Conservation (phyloP, 1,140 invertebrate genomes). For the Aphaenogaster rudis region DNA sequence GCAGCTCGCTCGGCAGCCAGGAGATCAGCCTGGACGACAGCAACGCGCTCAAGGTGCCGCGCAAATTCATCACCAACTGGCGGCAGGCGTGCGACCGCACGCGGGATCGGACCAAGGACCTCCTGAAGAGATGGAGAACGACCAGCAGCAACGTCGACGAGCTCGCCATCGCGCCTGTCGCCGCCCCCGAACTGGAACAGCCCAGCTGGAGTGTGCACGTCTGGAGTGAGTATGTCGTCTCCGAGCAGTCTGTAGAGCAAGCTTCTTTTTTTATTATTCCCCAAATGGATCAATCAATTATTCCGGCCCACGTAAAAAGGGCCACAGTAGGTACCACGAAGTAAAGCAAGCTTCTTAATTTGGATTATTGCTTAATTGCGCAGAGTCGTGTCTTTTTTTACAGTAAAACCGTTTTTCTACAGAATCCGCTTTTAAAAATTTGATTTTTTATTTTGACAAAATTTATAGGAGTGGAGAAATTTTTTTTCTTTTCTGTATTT, state of each 20-base stretch:
- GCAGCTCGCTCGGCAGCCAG: conserved; percentile 77
- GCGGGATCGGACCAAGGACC: conserved; percentile 90
- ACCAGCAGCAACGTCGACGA: conserved; percentile 87
- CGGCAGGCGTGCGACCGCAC: conserved; percentile 91
- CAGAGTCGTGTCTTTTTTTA: no score
- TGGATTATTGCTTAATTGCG: no score
- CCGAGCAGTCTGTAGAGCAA: no score
- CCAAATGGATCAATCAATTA: no score
- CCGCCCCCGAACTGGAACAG: conserved; percentile 74
- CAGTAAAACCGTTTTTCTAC: no score
- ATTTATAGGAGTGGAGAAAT: background rate
- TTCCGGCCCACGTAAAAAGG: no score
- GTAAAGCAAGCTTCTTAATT: no score
- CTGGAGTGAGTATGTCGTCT: conserved; percentile 88
- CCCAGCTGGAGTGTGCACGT: conserved; percentile 91
- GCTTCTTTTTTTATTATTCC: no score
- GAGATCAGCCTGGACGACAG: conserved; percentile 76
- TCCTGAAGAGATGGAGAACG: conserved; percentile 90
- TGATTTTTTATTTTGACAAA: background rate
- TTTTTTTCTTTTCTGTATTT: background rate
- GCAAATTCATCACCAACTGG: conserved; percentile 91
- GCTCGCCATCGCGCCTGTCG: conserved; percentile 74
- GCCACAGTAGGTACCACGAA: no score
- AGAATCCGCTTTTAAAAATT: background rate
- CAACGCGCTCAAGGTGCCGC: conserved; percentile 88